Base-by-base conservation (phyloP, 2,113 vertebrate genomes). In the Mastomys coucha region DNA sequence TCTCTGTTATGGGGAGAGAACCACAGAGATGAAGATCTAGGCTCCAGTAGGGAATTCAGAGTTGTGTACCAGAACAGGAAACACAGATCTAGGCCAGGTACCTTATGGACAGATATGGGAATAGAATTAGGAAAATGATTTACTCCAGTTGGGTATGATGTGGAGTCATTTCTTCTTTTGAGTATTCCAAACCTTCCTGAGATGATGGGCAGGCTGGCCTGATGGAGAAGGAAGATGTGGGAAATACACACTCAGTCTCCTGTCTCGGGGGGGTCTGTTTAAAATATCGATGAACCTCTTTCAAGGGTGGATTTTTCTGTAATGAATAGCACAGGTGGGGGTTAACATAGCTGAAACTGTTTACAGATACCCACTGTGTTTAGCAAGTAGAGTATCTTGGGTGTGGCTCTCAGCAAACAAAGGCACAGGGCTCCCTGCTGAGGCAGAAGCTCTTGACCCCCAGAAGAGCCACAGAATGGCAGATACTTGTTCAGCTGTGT, bases 391-490 rank as follows among this genome's bases (percentile, higher is more conserved):
- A 51, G 7, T 45, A 1, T 60, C 63, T 42, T 89, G 97, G 97
- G 96, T 9, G 96, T 97, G 97, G 95, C 92, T 92, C 86, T 26
- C 20, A 80, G 91, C 90, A 94, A 70, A 97, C 97, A 92, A 96
- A 97, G 97, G 94, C 96, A 63, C 45, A 13, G 17, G 88, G 75
- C 80, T 88, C 49, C 31, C 1, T 65, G 73, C 78, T 51, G 72
- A 14, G 56, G 65, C 31, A 36, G 39, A 88, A n/a, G 65, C 22
- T 28, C 39, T 17, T 1, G n/a, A 69, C 65, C 84, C 69, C 14
- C 24, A 28, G 2, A 26, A 16, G 86, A 81, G 45, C 72, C 51
- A 31, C 39, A 0, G 0, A 28, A 75, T 39, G 1, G 14, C 22
- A 20, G n/a, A 36, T 14, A 24, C 19, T 49, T 58, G 31, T 45